Evolutionary conservation across 2,888 invertebrate genomes (phyloP), one percentile per base, ranked within the genome.

Genomic region (Drosophila merina): DNA sequence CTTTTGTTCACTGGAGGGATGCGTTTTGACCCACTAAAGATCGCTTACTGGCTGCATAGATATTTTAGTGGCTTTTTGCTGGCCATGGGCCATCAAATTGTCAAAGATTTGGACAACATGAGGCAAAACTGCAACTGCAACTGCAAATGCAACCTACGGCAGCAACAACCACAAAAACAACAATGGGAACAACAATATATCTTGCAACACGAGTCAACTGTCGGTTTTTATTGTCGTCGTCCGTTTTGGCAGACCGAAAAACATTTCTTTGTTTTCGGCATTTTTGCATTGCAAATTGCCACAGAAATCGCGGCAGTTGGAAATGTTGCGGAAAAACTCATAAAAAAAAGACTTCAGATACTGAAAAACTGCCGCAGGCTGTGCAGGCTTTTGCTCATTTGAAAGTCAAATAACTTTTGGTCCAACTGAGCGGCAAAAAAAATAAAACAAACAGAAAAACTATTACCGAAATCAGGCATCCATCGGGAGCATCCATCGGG

Each of bases 181-280:
- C 64, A 75, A 69, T 64, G 77, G 63, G 68, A 72, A 60, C 82
- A 58, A 74, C 87, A 82, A 85, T 85, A 85, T 85, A 87, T 85
- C 87, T 85, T 85, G 85, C 85, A 87, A 85, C 85, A 85, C 87
- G 87, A 85, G 85, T 85, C 85, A 85, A 87, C 85, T 85, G 85
- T 85, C 85, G 87, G 79, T 87, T 85, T 85, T 87, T 87, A 87
- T 87, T 85, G 85, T 85, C 85, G 87, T 85, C 85, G 87, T 85
- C 85, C 85, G 83, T 78, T 57, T 55, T 83, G 78, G 75, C 79
- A 79, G 77, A 57, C 71, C 72, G 71, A 60, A 76, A 73, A 79
- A 82, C 83, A 84, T 86, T 85, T 86, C 85, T 86, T 84, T 86
- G 79, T 84, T 82, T 83, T 77, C 81, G 84, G 77, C 84, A 86